phyloP scores from a whole-genome alignment of 1,140 invertebrate genomes.

The Euborellia annulipes region DNA sequence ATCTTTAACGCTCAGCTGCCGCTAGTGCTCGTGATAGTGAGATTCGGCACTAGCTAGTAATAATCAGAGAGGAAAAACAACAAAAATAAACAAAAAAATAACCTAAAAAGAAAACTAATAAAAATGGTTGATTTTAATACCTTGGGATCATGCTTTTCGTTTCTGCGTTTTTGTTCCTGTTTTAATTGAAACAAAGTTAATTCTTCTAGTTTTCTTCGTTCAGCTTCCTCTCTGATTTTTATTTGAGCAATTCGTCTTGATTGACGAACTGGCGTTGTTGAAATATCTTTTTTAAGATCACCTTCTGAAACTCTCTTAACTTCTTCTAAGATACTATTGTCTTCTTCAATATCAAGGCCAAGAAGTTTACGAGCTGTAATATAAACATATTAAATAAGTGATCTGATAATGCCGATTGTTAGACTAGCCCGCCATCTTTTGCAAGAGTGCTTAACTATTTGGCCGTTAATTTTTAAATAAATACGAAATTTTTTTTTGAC shows the following conservation, averaged over 20 bases:
- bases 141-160: constrained; percentile 30
- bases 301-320: too few species aligned
- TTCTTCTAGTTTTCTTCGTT: constrained; percentile 53
- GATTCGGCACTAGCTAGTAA: too few species aligned
- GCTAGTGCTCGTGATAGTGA: too few species aligned
- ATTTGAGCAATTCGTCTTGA: constrained; percentile 68
- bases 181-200: constrained; percentile 42
- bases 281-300: constrained; percentile 7
- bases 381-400: background rate
- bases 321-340: constrained; percentile 19
- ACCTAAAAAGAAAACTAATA: background rate
- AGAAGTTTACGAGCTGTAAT: constrained; percentile 20
- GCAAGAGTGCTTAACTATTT: too few species aligned
- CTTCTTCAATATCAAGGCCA: constrained; percentile 35
- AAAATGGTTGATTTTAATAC: constrained; percentile 2
- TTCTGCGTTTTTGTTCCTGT: constrained; percentile 43
- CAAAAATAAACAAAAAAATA: too few species aligned
- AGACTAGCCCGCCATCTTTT: too few species aligned
- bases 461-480: too few species aligned
- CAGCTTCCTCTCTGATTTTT: constrained; percentile 68
- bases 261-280: constrained; percentile 41
- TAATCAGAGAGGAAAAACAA: too few species aligned
- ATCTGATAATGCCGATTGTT: too few species aligned
- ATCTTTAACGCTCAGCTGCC: too few species aligned
- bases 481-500: too few species aligned